phyloP scores from a whole-genome alignment of 2,113 vertebrate genomes.

The Euleptes europaea region DNA sequence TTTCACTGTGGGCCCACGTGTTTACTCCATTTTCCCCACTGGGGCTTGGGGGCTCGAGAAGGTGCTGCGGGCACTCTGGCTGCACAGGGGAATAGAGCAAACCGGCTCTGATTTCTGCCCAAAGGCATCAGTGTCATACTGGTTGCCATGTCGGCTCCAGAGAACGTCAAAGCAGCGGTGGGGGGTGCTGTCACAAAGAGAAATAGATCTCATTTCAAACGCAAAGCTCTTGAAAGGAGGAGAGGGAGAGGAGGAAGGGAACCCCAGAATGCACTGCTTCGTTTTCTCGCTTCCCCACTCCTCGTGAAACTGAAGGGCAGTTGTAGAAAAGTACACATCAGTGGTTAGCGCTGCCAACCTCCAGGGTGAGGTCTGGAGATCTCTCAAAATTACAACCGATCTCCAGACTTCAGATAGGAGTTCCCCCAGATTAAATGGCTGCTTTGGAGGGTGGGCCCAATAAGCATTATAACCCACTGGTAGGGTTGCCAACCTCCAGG shows the following conservation, averaged over 20 bases:
- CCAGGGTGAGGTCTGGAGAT: no score
- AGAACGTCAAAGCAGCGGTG: constrained; percentile 80
- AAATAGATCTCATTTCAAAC: constrained; percentile 91
- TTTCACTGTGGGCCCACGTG: constrained; percentile 71
- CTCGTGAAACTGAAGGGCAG: neutral
- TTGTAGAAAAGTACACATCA: neutral
- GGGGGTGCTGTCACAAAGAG: constrained; percentile 86
- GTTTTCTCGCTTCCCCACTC: neutral
- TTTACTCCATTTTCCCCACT: constrained; percentile 49
- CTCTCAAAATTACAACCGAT: no score
- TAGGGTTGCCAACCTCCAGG: no score
- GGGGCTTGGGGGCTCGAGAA: constrained; percentile 58
- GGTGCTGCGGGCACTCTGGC: constrained; percentile 36
- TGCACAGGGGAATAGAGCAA: constrained; percentile 70
- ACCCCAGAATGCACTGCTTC: constrained; percentile 54
- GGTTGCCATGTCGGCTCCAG: constrained; percentile 79
- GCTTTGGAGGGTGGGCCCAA: no score
- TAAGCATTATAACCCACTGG: no score
- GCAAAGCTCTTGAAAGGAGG: constrained; percentile 53
- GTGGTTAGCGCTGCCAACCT: no score
- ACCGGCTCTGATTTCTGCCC: constrained; percentile 89
- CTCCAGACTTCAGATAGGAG: no score
- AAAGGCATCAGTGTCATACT: constrained; percentile 87
- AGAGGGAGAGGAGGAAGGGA: constrained; percentile 31
- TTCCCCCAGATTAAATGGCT: no score